Evolutionary conservation across 2,888 invertebrate species (phyloP), one percentile per base, ranked within the genome.

Genomic region (Melitaea athalia): DNA sequence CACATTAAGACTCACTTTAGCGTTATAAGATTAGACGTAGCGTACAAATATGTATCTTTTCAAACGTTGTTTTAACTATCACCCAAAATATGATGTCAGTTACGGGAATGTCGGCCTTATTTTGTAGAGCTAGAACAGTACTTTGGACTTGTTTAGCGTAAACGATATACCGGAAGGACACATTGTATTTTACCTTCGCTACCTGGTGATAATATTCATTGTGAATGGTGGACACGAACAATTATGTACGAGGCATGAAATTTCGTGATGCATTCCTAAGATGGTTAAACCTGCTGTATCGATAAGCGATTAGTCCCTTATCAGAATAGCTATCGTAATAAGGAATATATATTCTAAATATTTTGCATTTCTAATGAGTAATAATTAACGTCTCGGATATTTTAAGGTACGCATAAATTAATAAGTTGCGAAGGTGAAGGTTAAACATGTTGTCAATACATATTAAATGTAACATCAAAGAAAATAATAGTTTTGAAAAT

Each of bases 191-290:
- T 81, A 81, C 81, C 82, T 86, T 85, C 80, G 85, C 89, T 92
- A 92, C 92, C 92, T 92, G 92, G 91, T 89, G 90, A 88, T 90
- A 88, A 89, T 88, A 82, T 84, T 83, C 82, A 85, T 88, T 88
- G 89, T 89, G 81, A 81, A 81, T 77, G 78, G 81, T 81, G 81
- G 81, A 79, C 82, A 81, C 78, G 81, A 82, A 86, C 87, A 89
- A 88, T 88, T 74, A 77, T 74, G 79, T 80, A 79, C 78, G 78
- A 75, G 78, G 77, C 76, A 78, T 69, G 71, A 72, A 77, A 77
- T 83, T 85, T 83, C 86, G 84, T 61, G 85, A 33, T 85, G 85
- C 86, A 90, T 89, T 90, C 88, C 84, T 77, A 71, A 72, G 82
- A 85, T 75, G 70, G 68, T 63, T 33, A 7, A 63, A 72, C 70